Base-by-base conservation (phyloP, 2,797 vertebrate species). In the Remorina albescens region DNA sequence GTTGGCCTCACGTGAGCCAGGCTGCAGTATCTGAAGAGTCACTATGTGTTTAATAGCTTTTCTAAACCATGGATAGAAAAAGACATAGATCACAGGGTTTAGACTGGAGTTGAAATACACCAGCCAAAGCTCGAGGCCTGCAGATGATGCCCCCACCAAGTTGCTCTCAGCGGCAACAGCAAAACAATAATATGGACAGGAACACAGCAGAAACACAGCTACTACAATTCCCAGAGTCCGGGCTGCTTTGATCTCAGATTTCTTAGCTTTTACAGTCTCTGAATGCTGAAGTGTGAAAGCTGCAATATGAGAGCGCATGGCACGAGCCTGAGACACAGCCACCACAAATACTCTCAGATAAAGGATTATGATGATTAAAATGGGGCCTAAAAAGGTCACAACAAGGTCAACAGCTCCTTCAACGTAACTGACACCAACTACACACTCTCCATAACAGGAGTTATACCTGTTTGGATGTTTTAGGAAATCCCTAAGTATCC, bases 31-130 rank as follows among this genome's bases (percentile, higher is more conserved):
- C 55, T 68, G 32, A n/a, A 68, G 66, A 12, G 54, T 59, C 2
- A 59, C 7, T 39, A 59, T 68, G 28, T 12, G 21, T 50, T 68
- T 58, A 8, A 68, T 59, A 11, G 39, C 7, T 56, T 46, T 67
- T 44, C 65, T 67, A 41, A 67, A 67, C 53, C 53, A 67, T 2
- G 66, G 50, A 9, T 66, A 66, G 50, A 66, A 54, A 41, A 37
- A 28, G 2, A 19, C 44, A 65, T 58, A 58, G n/a, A 73, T 73
- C 19, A 65, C 11, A 10, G 62, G 46, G 9, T 58, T 73, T 6
- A 65, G 2, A n/a, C 83, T 88, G 26, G 91, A 93, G 74, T 92
- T 93, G 26, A 81, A 80, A 37, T 88, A 87, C 4, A 84, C 19
- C 10, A 93, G 13, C 86, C 88, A 92, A 23, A 85, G 76, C 23